Conservation (phyloP, 2,888 invertebrate species). For the Megaustenia siamemsis region DNA sequence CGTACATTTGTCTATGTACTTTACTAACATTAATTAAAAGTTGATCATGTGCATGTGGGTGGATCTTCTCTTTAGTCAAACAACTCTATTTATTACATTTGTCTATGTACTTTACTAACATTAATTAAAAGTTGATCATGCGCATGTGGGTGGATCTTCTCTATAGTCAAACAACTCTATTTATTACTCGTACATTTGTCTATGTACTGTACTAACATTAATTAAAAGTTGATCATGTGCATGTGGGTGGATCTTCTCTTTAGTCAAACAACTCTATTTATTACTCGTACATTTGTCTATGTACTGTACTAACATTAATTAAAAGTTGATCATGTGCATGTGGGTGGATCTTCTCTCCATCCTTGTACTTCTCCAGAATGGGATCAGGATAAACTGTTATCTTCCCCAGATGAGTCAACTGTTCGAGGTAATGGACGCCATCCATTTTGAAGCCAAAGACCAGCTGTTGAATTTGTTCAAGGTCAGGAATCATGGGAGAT, state of each 20-base stretch:
- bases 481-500: slow-evolving; percentile 58
- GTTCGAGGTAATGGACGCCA: slow-evolving; percentile 85
- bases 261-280: too few relatives aligned
- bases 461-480: slow-evolving; percentile 48
- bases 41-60: slow-evolving; percentile 92
- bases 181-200: too few relatives aligned
- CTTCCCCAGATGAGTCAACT: slow-evolving; percentile 63
- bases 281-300: too few relatives aligned
- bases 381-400: slow-evolving; percentile 96
- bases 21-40: slow-evolving; percentile 92
- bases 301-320: slow-evolving; percentile 90
- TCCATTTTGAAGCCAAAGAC: slow-evolving; percentile 98
- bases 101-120: too few relatives aligned
- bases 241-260: too few relatives aligned
- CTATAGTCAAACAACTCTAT: too few relatives aligned
- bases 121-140: too few relatives aligned
- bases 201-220: too few relatives aligned
- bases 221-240: too few relatives aligned
- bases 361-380: slow-evolving; percentile 91
- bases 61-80: slow-evolving; percentile 90
- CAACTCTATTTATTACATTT: too few relatives aligned
- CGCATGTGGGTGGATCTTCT: too few relatives aligned
- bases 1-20: too few relatives aligned
- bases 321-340: slow-evolving; percentile 92
- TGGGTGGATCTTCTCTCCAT: slow-evolving; percentile 91